These are phyloP conservation scores for Liolophura sinensis DNA, from an alignment of 1,140 invertebrate species.

Conservation along the genomic window DNA sequence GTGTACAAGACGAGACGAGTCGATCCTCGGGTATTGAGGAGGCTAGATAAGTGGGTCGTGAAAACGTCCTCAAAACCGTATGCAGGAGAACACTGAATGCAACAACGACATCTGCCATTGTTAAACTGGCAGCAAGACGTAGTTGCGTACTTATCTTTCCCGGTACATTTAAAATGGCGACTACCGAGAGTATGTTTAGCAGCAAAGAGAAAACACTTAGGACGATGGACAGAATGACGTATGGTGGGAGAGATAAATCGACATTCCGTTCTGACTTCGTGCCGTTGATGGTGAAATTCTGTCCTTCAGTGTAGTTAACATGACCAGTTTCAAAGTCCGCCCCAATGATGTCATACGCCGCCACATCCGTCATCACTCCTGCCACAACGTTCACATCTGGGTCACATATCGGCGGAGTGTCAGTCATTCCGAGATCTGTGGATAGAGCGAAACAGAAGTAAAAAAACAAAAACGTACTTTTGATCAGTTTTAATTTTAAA, in stretches of 20 bases:
- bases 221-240: constrained; percentile 28
- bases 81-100: constrained; percentile 33
- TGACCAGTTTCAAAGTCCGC: too few relatives aligned
- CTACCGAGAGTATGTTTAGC: constrained; percentile 33
- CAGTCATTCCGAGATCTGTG: too few relatives aligned
- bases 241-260: constrained; percentile 7
- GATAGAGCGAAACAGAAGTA: too few relatives aligned
- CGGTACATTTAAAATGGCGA: constrained; percentile 30
- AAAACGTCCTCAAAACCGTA: constrained; percentile 32
- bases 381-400: too few relatives aligned
- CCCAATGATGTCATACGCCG: too few relatives aligned
- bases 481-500: too few relatives aligned
- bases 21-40: constrained; percentile 11
- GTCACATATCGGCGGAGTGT: too few relatives aligned
- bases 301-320: too few relatives aligned
- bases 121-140: constrained; percentile 44
- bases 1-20: constrained; percentile 27
- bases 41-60: constrained; percentile 2
- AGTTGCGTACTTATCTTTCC: constrained; percentile 34
- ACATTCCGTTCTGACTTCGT: too few relatives aligned
- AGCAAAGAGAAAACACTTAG: constrained; percentile 32
- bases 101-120: constrained; percentile 39
- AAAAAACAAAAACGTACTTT: too few relatives aligned
- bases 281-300: too few relatives aligned
- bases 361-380: too few relatives aligned